phyloP scores from a whole-genome alignment of 2,797 vertebrate genomes.

The Varecia variegata region DNA sequence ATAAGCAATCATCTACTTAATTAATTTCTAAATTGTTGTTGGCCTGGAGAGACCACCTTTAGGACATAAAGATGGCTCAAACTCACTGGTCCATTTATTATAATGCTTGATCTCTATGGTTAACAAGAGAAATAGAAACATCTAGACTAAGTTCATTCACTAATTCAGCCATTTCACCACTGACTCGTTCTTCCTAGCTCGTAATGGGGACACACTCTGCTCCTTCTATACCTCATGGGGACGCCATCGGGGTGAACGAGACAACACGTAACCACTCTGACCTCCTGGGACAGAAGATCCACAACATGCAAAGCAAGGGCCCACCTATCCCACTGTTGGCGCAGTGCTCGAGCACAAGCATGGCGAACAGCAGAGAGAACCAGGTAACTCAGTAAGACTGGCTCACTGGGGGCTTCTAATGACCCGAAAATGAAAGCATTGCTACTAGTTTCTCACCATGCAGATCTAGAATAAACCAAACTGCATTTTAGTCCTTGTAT shows the following conservation, averaged over 20 bases:
- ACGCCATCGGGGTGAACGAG: neutral
- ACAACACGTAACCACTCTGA: neutral
- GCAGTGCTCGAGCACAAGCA: neutral
- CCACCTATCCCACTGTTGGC: neutral
- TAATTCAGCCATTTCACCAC: neutral
- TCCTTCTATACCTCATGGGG: neutral
- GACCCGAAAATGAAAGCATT: neutral
- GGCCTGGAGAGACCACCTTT: neutral
- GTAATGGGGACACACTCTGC: neutral
- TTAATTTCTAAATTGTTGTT: neutral
- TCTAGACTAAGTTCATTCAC: neutral
- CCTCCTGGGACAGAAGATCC: neutral
- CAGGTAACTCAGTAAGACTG: neutral
- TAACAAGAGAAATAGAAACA: neutral
- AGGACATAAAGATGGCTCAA: neutral
- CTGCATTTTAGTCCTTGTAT: neutral
- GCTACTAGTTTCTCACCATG: neutral
- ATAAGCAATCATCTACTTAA: neutral
- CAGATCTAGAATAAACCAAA: neutral
- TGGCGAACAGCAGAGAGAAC: neutral
- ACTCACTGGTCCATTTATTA: neutral
- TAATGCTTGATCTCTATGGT: neutral
- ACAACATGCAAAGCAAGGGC: neutral
- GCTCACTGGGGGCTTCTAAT: neutral
- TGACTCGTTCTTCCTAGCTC: constrained; percentile 2